Conservation (phyloP, 2,113 vertebrate genomes). For the Callochromis pleurospilus region DNA sequence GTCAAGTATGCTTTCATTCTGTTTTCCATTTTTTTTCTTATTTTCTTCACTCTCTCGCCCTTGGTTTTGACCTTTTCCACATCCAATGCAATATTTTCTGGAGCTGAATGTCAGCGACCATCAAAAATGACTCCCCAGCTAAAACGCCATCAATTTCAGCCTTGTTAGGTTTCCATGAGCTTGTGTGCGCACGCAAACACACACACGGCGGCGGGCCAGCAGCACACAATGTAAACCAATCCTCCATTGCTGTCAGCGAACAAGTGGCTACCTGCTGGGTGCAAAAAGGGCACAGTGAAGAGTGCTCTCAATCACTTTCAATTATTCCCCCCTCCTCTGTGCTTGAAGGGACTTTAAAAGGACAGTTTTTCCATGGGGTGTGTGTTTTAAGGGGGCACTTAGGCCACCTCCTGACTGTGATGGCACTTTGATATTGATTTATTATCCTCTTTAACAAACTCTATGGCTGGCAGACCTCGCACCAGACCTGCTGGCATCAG, state of each 20-base stretch:
- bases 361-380: slow-evolving; percentile 39
- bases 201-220: neutral
- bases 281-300: slow-evolving; percentile 72
- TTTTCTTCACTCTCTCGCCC: neutral
- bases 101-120: slow-evolving; percentile 48
- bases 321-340: slow-evolving; percentile 44
- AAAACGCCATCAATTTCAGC: slow-evolving; percentile 55
- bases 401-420: slow-evolving; percentile 27
- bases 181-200: neutral
- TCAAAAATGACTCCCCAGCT: slow-evolving; percentile 21
- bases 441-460: slow-evolving; percentile 30
- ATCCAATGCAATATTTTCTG: slow-evolving; percentile 37
- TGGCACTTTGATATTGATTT: slow-evolving; percentile 57
- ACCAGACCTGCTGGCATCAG: slow-evolving; percentile 32
- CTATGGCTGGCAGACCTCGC: slow-evolving; percentile 6
- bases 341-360: slow-evolving; percentile 60
- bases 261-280: slow-evolving; percentile 74
- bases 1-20: neutral
- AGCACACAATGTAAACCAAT: slow-evolving; percentile 55
- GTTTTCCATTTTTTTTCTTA: neutral
- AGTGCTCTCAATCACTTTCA: slow-evolving; percentile 69
- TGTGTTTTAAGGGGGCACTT: slow-evolving; percentile 12
- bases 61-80: slow-evolving; percentile 50
- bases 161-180: slow-evolving; percentile 39
- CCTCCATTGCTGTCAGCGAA: slow-evolving; percentile 70